Conservation (phyloP, 2,797 vertebrate genomes). For the Chelon labrosus region DNA sequence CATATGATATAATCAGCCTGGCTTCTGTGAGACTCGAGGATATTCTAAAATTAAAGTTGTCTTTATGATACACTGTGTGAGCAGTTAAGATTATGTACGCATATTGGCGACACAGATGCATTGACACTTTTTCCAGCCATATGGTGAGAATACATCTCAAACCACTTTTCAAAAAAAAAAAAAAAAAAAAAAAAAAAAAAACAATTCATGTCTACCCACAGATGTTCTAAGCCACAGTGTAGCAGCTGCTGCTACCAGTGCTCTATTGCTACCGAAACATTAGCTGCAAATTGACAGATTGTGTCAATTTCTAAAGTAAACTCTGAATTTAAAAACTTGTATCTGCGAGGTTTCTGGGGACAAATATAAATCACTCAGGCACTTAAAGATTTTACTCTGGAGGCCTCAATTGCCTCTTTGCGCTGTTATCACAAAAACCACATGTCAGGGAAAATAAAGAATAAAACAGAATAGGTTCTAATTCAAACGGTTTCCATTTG, state of each 20-base stretch:
- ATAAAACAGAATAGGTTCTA: background rate
- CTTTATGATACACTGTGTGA: background rate
- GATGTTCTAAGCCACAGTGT: background rate
- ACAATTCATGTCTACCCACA: background rate
- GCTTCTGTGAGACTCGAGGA: no score
- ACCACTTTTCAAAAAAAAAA: background rate
- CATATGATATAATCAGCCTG: no score
- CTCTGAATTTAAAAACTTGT: slow-evolving; percentile 24
- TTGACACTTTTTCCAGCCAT: background rate
- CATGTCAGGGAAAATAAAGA: slow-evolving; percentile 29
- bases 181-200: no score
- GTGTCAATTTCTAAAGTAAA: slow-evolving; percentile 12
- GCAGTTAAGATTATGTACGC: background rate
- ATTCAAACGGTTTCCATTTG: slow-evolving; percentile 21
- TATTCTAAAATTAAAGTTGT: no score
- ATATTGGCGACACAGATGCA: background rate
- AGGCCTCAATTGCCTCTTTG: slow-evolving; percentile 20
- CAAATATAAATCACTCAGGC: slow-evolving; percentile 39
- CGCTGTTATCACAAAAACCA: slow-evolving; percentile 35
- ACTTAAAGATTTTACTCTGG: slow-evolving; percentile 30
- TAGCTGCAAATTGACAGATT: slow-evolving; percentile 19
- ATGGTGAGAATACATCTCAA: background rate
- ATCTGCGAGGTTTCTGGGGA: slow-evolving; percentile 23
- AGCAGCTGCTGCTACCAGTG: background rate
- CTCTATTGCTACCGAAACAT: slow-evolving; percentile 5